These are phyloP conservation scores for Poecile montanus DNA, from an alignment of 2,797 vertebrate species.

Conservation along the genomic window DNA sequence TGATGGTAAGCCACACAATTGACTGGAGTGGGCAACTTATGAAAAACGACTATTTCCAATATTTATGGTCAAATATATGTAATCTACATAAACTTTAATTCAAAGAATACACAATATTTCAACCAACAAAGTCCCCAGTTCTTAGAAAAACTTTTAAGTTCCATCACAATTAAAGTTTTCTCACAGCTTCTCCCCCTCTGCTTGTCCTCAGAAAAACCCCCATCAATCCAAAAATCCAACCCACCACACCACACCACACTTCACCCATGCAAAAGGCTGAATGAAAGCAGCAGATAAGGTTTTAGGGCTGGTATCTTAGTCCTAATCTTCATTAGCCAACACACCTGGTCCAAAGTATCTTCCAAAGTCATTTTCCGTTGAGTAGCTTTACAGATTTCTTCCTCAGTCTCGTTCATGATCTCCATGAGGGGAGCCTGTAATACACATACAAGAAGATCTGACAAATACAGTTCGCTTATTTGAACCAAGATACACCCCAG, in stretches of 20 bases:
- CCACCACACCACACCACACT: neutral
- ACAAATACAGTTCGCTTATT: neutral
- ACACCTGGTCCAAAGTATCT: conserved; percentile 89
- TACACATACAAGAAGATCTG: neutral
- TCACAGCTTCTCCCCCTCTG: neutral
- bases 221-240: neutral
- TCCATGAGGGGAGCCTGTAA: conserved; percentile 86
- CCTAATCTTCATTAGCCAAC: neutral
- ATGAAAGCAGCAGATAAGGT: neutral
- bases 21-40: neutral
- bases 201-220: neutral
- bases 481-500: neutral
- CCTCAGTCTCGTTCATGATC: conserved; percentile 86
- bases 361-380: conserved; percentile 86
- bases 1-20: neutral
- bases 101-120: neutral
- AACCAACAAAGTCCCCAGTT: neutral
- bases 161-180: neutral
- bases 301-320: neutral
- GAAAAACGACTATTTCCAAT: neutral
- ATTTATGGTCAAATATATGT: neutral
- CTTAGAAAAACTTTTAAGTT: neutral
- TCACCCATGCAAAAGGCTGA: neutral
- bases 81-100: neutral
- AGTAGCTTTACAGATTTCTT: conserved; percentile 82